Evolutionary conservation across 2,888 invertebrate genomes (phyloP), one percentile per base, ranked within the genome.

Genomic region (Penaeus monodon): DNA sequence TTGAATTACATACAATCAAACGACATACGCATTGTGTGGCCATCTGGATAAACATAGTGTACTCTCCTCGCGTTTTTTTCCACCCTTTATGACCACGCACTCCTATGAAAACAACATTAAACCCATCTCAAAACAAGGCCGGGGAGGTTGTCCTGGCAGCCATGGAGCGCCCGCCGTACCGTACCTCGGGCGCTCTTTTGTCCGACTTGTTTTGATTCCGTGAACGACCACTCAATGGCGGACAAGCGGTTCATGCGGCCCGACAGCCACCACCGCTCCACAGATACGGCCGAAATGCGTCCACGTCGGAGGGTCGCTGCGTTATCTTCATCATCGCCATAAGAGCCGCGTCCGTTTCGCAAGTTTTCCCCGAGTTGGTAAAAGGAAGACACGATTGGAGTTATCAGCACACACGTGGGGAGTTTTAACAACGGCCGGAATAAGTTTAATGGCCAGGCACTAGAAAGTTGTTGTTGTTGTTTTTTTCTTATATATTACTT

Each of bases 71-170:
- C 27, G 63, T n/a, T 44, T 81, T 65, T 77, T 79, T 85, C 70
- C 38, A 85, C 85, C 70, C 84, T 84, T 84, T 84, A 84, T 84
- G 84, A 77, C 78, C 84, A 63, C 49, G 64, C 70, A 77, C 78
- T 33, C 84, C 84, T 84, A 84, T 78, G 84, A 84, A 66, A 84
- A 84, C 84, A 84, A 77, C 68, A 77, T 84, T 84, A 84, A 84
- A 77, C 84, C 77, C 77, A 77, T 84, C 84, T 77, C 78, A 84
- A 84, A 77, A 84, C 68, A 77, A 29, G 70, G 49, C 49, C 49
- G n/a, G 81, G n/a, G 63, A 33, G 81, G 57, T 73, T 73, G 81
- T 73, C 24, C 81, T 49, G 44, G 81, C 73, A 82, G 81, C 44
- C 70, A 82, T 82, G 81, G 81, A 49, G 49, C 49, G 10, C 49